Evolutionary conservation across 2,797 vertebrate genomes (phyloP).

Genomic region (Amblyraja radiata): DNA sequence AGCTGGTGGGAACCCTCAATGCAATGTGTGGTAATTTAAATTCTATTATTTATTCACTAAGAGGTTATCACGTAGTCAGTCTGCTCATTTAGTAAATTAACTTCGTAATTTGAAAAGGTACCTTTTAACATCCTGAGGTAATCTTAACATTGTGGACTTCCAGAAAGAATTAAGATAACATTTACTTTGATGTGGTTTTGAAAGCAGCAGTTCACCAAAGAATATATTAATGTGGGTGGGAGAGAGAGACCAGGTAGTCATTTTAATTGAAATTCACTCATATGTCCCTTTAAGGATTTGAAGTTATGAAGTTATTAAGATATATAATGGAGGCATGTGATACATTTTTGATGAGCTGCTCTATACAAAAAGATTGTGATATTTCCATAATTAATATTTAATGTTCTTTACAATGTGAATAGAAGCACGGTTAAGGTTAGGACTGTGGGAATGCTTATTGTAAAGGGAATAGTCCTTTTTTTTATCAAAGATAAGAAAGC

Average conservation of each 20-base stretch:
- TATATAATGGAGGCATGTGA: not conserved
- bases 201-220: not conserved
- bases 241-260: not conserved
- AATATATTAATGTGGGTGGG: not conserved
- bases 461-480: not conserved
- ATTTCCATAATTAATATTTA: conserved; percentile 24
- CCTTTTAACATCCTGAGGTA: not conserved
- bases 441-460: not conserved
- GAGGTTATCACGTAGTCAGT: not conserved
- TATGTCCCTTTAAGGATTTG: not conserved
- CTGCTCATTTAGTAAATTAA: conserved; percentile 18
- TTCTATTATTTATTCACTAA: not conserved
- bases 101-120: conserved; percentile 25
- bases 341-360: conserved; percentile 28
- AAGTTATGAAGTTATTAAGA: conserved; percentile 15
- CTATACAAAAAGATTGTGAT: not conserved
- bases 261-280: conserved; percentile 32
- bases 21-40: not conserved
- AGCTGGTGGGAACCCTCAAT: not conserved
- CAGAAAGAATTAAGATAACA: not conserved
- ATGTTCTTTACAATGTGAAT: conserved; percentile 12
- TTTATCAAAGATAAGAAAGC: not conserved
- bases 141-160: conserved; percentile 3
- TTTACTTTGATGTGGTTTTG: not conserved
- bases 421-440: not conserved